A percentile compares a stretch with the other conserved stretches of the same genome.
phyloP scores from a whole-genome alignment of 2,888 invertebrate genomes.

The Tyria jacobaeae region DNA sequence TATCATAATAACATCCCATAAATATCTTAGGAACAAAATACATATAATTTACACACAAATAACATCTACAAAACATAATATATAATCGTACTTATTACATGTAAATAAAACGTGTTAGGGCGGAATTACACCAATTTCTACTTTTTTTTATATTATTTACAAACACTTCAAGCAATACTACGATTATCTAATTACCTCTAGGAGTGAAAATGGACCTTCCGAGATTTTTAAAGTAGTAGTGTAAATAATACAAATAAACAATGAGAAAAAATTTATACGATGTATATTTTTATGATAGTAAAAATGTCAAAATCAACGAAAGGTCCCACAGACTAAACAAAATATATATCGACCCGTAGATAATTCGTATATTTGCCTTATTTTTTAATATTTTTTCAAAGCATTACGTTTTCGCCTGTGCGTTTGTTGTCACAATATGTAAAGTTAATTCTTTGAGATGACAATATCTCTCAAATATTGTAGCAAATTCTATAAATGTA shows the following conservation, averaged over 20 bases:
- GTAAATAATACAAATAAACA: constrained; percentile 13
- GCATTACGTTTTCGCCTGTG: constrained; percentile 56
- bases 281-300: constrained; percentile 15
- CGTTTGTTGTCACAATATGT: constrained; percentile 64
- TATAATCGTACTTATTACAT: constrained; percentile 42
- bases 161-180: constrained; percentile 77
- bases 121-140: constrained; percentile 80
- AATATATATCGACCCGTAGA: constrained; percentile 32
- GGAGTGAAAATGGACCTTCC: constrained; percentile 39
- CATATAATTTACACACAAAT: constrained; percentile 27
- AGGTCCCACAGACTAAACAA: constrained; percentile 37
- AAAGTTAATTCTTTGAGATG: constrained; percentile 24
- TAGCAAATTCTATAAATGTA: constrained; percentile 20
- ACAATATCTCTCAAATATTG: constrained; percentile 31
- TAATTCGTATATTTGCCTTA: constrained; percentile 62
- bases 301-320: constrained; percentile 36
- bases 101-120: constrained; percentile 57
- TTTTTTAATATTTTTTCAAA: constrained; percentile 49
- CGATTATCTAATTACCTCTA: constrained; percentile 55
- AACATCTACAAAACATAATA: constrained; percentile 61
- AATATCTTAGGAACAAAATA: constrained; percentile 45
- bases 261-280: constrained; percentile 11
- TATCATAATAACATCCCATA: constrained; percentile 46
- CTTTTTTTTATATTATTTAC: constrained; percentile 75
- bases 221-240: constrained; percentile 20